These are phyloP conservation scores for Drosophila mimetica DNA, from an alignment of 2,888 invertebrate genomes.

Conservation along the genomic window DNA sequence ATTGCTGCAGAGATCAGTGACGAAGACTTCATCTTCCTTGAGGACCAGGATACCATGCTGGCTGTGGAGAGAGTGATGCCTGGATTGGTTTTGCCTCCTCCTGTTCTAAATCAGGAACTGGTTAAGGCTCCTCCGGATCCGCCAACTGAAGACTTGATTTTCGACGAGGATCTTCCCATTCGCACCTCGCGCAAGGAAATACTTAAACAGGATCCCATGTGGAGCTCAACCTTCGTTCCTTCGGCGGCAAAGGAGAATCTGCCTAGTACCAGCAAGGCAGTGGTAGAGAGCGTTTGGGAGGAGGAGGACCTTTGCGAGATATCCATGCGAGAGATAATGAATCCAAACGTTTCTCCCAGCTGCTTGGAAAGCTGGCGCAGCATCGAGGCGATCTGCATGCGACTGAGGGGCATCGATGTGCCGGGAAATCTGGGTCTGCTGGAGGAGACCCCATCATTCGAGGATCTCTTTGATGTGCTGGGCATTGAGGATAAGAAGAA, in stretches of 20 bases:
- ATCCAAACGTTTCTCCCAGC: background rate
- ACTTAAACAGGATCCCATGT: background rate
- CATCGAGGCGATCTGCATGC: constrained; percentile 19
- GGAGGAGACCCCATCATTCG: background rate
- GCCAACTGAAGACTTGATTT: background rate
- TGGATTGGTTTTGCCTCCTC: background rate
- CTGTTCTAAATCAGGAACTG: too few relatives aligned
- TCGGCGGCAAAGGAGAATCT: background rate
- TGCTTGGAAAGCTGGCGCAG: background rate
- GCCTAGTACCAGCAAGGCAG: too few relatives aligned
- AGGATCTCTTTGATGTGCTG: constrained; percentile 17
- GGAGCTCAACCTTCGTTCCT: background rate
- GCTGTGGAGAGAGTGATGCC: background rate
- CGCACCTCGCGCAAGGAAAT: background rate
- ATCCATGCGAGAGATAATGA: background rate
- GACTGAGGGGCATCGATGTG: constrained; percentile 6
- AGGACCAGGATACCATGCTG: background rate
- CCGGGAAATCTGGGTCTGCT: background rate
- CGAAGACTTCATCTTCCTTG: background rate
- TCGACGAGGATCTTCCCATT: background rate
- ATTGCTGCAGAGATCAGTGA: background rate
- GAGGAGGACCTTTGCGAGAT: background rate
- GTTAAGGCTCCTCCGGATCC: background rate
- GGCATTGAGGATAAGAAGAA: background rate
- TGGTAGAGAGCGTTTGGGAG: background rate